phyloP scores from a whole-genome alignment of 2,888 invertebrate genomes.

The Mimumesa dahlbomi region DNA sequence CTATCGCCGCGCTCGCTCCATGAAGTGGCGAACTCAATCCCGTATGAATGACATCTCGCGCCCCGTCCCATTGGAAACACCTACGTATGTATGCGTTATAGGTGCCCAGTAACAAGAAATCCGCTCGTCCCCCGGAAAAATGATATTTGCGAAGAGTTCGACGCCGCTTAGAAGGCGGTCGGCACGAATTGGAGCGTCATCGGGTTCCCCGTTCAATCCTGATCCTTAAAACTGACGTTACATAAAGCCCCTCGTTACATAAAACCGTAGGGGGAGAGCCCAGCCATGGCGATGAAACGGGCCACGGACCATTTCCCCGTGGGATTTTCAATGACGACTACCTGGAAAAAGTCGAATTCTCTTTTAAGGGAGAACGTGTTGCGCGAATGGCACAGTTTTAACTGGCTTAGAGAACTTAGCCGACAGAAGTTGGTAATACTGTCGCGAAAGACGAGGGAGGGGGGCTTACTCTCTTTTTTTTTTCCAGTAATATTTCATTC shows the following conservation, averaged over 20 bases:
- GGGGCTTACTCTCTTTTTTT: too few species aligned
- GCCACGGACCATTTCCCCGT: slow-evolving; percentile 45
- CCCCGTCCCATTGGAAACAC: not conserved
- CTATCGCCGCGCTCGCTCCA: too few species aligned
- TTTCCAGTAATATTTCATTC: too few species aligned
- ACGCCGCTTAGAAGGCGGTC: not conserved
- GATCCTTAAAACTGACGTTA: slow-evolving; percentile 30
- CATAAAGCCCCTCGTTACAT: slow-evolving; percentile 27
- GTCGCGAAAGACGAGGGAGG: not conserved
- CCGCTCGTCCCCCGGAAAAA: slow-evolving; percentile 2
- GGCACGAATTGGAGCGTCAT: slow-evolving; percentile 10
- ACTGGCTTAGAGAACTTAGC: not conserved
- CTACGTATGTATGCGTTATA: too few species aligned
- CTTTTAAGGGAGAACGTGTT: slow-evolving; percentile 9
- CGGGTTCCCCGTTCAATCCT: slow-evolving; percentile 11
- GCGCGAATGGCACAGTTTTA: slow-evolving; percentile 4
- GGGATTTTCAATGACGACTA: slow-evolving; percentile 49
- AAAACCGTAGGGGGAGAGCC: slow-evolving; percentile 19
- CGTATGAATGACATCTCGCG: not conserved
- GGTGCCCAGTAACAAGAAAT: too few species aligned
- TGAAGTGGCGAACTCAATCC: too few species aligned
- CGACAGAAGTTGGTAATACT: too few species aligned
- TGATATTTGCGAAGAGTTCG: slow-evolving; percentile 5
- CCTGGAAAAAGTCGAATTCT: slow-evolving; percentile 29
- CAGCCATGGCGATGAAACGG: slow-evolving; percentile 33